Evolutionary conservation across 2,888 invertebrate genomes (phyloP), one percentile per base, ranked within the genome.

Genomic region (Eledona agricola): DNA sequence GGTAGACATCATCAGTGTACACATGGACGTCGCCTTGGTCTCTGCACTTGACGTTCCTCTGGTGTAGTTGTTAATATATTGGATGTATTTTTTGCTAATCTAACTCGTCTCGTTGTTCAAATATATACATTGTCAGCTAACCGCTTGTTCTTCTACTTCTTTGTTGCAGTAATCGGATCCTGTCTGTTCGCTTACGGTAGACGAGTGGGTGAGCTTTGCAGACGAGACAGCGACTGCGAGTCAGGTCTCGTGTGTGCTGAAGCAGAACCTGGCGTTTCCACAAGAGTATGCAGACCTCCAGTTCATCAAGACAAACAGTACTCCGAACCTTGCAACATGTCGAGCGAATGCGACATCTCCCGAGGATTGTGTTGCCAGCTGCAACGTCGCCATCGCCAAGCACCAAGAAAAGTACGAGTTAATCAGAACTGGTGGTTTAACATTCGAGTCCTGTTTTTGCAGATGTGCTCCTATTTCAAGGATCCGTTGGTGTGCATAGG

Each of bases 401-500:
- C 89, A 61, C 84, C 92, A 1, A 82, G 92, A 77, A 90, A 91
- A 84, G 90, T 90, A 4, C 25, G 4, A 19, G 19, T 19, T 19
- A 19, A 19, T 19, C 19, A n/a, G n/a, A n/a, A n/a, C n/a, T n/a
- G n/a, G n/a, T n/a, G n/a, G n/a, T n/a, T n/a, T n/a, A n/a, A n/a
- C n/a, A n/a, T n/a, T n/a, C n/a, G n/a, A n/a, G 2, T 9, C 3
- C 5, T 17, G 4, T 40, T 23, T 28, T 42, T 19, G 29, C 77
- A 89, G 89, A 87, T 88, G 60, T 93, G 93, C 78, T 89, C 90
- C n/a, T 93, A 93, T 77, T 93, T 93, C 84, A 91, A 90, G 72
- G 93, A 93, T 69, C 89, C 93, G 0, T 79, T 92, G 32, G 88
- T 90, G 10, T 93, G 93, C 81, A 89, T 93, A 69, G 93, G 91